Conservation (phyloP, 1,140 invertebrate genomes). For the Amphibalanus amphitrite region DNA sequence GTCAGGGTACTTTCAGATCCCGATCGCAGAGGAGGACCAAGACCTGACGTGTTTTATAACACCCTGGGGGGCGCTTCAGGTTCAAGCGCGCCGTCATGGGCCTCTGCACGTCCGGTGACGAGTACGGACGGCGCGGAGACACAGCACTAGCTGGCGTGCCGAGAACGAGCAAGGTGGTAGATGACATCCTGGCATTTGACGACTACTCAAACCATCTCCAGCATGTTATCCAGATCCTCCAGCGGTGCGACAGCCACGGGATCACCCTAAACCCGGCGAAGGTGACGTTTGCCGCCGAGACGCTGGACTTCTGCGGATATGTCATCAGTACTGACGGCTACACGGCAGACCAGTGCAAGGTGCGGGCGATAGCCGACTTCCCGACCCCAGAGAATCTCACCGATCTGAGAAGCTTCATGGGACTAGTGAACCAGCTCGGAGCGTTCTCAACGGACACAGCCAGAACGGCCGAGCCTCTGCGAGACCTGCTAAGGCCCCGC, state of each 20-base stretch:
- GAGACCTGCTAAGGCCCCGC: not conserved
- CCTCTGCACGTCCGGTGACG: slow-evolving; percentile 16
- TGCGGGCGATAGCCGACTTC: slow-evolving; percentile 4
- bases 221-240: slow-evolving; percentile 12
- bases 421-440: slow-evolving; percentile 7
- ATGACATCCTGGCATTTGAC: slow-evolving; percentile 15
- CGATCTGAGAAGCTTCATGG: slow-evolving; percentile 4
- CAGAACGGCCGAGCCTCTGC: not conserved
- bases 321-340: not conserved
- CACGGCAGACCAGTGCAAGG: not conserved
- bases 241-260: slow-evolving; percentile 1
- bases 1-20: slow-evolving; percentile 22
- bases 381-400: slow-evolving; percentile 8
- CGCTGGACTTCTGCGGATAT: slow-evolving; percentile 5
- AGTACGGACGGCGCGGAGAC: slow-evolving; percentile 16
- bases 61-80: slow-evolving; percentile 8
- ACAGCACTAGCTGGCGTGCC: slow-evolving; percentile 13
- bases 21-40: slow-evolving; percentile 18
- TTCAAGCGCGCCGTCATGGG: slow-evolving; percentile 15
- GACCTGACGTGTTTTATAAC: not conserved
- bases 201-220: slow-evolving; percentile 10
- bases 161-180: slow-evolving; percentile 15
- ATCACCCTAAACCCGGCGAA: slow-evolving; percentile 6
- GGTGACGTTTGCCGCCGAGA: not conserved
- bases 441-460: not conserved